Base-by-base conservation (phyloP, 2,888 invertebrate genomes). In the Cantharis lateralis region DNA sequence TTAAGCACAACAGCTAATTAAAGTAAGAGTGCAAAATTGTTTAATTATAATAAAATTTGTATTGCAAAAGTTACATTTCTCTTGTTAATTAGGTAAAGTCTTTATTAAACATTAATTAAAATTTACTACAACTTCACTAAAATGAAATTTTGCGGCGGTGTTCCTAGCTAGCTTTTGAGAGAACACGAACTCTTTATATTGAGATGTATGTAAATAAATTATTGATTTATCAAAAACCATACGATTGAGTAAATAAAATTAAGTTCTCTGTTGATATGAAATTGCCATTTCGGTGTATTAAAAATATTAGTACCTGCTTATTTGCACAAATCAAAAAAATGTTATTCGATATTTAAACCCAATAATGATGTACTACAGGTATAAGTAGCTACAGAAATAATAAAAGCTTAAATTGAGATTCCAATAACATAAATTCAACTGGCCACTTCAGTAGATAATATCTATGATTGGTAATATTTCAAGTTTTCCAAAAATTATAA, bases 101-200 rank as follows among this genome's bases (percentile, higher is more conserved):
- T 66, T 66, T 66, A 66, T 66, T 66, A 66, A 66, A 66, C 24
- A 66, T 66, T 66, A 66, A 66, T 66, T 66, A 66, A 24, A 66
- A 66, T 66, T 66, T 66, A 66, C 64, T 66, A 24, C 64, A 66
- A 66, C 64, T 66, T 24, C n/a, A 66, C 20, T 66, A 66, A 24
- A 24, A 20, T 66, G 18, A 66, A 66, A 66, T 66, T 66, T 20
- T 20, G 64, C 10, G 20, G 64, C 20, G 20, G n/a, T 20, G 48
- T n/a, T 48, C n/a, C n/a, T 3, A 48, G 48, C 48, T 1, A 48
- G 48, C 48, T 48, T 48, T 48, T 48, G 7, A 48, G 48, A 48
- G n/a, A 48, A n/a, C 7, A 48, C n/a, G 13, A 48, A 48, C 48
- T 48, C 48, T 48, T 48, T 48, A 48, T 48, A 48, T 48, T 7